Evolutionary conservation across 2,888 invertebrate genomes (phyloP).

Genomic region (Cylloceria caligata): DNA sequence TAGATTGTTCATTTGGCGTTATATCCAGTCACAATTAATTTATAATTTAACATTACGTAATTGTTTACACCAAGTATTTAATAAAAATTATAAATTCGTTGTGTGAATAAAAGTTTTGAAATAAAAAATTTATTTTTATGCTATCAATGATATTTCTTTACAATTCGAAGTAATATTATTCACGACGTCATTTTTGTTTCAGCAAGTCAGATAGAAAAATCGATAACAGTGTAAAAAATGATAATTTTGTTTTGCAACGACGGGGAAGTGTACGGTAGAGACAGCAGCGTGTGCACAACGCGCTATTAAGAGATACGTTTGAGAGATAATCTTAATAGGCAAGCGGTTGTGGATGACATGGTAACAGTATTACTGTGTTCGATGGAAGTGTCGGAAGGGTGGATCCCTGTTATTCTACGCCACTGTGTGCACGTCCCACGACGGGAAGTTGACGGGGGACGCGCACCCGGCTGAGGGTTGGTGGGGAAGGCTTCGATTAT

Average conservation of each 20-base stretch:
- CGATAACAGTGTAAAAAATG: background rate
- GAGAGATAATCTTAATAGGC: constrained; percentile 37
- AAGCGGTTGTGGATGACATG: background rate
- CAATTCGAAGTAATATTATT: background rate
- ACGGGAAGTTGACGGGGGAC: constrained; percentile 65
- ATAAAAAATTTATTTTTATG: background rate
- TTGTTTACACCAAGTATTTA: no score
- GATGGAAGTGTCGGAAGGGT: no score
- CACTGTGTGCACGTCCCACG: constrained; percentile 63
- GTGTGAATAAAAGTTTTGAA: no score
- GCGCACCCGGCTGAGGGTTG: constrained; percentile 62
- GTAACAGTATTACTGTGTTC: no score
- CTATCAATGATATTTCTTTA: background rate
- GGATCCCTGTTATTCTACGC: constrained; percentile 59
- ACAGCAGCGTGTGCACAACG: background rate
- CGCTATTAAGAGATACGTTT: constrained; percentile 24
- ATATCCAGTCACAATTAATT: no score
- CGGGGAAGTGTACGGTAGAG: constrained; percentile 7
- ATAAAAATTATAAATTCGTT: no score
- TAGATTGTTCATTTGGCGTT: no score
- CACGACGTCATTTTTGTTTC: background rate
- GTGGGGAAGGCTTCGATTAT: constrained; percentile 81
- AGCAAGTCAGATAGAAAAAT: background rate
- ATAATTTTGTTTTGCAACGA: constrained; percentile 11
- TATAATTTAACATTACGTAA: no score